Percentiles rank a stretch among this genome's conserved stretches.
Evolutionary conservation across 2,888 invertebrate species (phyloP).

Genomic region (Nyleta sp.): DNA sequence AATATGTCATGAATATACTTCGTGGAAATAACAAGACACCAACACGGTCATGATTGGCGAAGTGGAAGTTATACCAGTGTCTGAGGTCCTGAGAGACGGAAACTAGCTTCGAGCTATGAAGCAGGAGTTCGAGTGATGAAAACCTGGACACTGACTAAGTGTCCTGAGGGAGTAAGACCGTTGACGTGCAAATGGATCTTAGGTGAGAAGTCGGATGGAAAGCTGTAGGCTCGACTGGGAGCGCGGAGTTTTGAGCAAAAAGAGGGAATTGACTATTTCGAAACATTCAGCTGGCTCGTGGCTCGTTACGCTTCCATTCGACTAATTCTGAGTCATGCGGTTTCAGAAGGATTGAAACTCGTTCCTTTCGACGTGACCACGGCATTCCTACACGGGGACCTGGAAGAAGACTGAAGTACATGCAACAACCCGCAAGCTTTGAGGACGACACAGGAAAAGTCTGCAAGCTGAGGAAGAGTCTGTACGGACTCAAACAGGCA

Average conservation of each 20-base stretch:
- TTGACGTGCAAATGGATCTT: slow-evolving; percentile 40
- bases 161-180: slow-evolving; percentile 63
- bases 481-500: slow-evolving; percentile 68
- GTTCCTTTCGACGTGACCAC: slow-evolving; percentile 9
- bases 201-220: no score
- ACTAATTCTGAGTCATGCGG: slow-evolving; percentile 68
- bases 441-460: slow-evolving; percentile 58
- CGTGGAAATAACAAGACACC: no score
- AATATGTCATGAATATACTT: no score
- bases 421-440: slow-evolving; percentile 71
- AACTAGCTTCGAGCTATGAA: background rate
- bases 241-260: no score
- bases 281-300: no score
- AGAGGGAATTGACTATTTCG: no score
- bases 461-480: slow-evolving; percentile 60
- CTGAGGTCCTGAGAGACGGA: background rate
- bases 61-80: background rate
- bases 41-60: background rate
- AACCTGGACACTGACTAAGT: slow-evolving; percentile 68
- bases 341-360: slow-evolving; percentile 62
- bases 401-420: slow-evolving; percentile 31
- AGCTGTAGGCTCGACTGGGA: slow-evolving; percentile 34
- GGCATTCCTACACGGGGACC: slow-evolving; percentile 25
- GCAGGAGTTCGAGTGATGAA: slow-evolving; percentile 63
- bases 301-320: slow-evolving; percentile 64